These are phyloP conservation scores for Protonibea diacanthus DNA, from an alignment of 2,797 vertebrate genomes.

Conservation along the genomic window DNA sequence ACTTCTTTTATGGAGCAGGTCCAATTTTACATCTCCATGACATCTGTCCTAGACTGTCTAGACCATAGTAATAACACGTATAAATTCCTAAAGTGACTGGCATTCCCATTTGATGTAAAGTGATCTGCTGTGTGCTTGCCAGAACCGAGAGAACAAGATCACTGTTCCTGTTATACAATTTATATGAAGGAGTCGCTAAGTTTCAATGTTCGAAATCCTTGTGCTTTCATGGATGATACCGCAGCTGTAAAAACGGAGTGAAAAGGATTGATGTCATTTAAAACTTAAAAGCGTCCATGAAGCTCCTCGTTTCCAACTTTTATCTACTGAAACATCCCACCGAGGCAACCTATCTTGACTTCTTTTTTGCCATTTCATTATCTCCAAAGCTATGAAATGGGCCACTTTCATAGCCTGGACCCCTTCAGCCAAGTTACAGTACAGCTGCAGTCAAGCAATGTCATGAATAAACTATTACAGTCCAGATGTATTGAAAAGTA, in stretches of 20 bases:
- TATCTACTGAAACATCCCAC: constrained; percentile 13
- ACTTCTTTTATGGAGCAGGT: constrained; percentile 60
- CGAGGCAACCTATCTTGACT: not conserved
- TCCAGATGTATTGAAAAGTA: constrained; percentile 66
- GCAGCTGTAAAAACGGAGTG: constrained; percentile 22
- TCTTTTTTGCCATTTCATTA: constrained; percentile 20
- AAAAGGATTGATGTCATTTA: constrained; percentile 18
- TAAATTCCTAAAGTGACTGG: constrained; percentile 79
- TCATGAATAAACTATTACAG: constrained; percentile 54
- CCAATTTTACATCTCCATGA: constrained; percentile 73
- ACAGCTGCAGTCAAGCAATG: constrained; percentile 55
- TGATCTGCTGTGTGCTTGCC: constrained; percentile 71
- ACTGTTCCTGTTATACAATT: constrained; percentile 62
- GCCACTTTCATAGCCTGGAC: not conserved
- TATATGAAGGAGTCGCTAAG: constrained; percentile 51
- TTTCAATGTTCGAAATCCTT: constrained; percentile 41
- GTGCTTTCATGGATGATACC: constrained; percentile 29
- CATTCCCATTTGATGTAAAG: constrained; percentile 81
- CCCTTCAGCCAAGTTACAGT: constrained; percentile 22
- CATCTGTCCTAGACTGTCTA: constrained; percentile 77
- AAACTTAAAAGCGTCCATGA: constrained; percentile 1
- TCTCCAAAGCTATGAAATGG: constrained; percentile 26
- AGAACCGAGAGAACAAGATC: constrained; percentile 70
- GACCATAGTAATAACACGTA: constrained; percentile 80
- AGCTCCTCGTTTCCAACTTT: not conserved